Base-by-base conservation (phyloP, 1,140 invertebrate genomes). In the Drosophila saltans region DNA sequence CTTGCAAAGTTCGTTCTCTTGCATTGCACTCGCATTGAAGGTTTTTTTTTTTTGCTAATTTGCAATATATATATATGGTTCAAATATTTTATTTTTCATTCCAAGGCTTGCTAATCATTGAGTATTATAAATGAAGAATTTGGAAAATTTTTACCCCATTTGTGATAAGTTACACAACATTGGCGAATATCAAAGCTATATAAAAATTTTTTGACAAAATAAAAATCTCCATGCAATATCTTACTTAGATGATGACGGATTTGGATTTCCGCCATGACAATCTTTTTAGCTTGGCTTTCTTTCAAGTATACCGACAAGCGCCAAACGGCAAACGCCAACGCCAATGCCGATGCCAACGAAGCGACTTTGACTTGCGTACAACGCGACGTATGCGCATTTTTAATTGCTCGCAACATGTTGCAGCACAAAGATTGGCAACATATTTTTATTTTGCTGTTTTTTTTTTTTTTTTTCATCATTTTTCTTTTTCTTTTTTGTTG, bases 321-420 rank as follows among this genome's bases (percentile, higher is more conserved):
- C 66, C 76, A 52, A 48, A 28, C 62, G 33, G 56, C 21, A 30
- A n/a, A 16, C 68, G 62, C 67, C 63, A 64, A 24, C 58, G 60
- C 48, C 58, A 39, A 40, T 77, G 62, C 24, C 69, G 72, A 28
- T 61, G 62, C 58, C 70, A 61, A 74, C n/a, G 40, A 45, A 16
- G 61, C 61, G 61, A 33, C 61, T 59, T 39, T 52, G 55, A 30
- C 40, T 65, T 61, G 67, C 58, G 70, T 72, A 75, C 82, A 80
- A 89, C 78, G 71, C 78, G 80, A 75, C 84, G 84, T 89, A 89
- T 89, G 84, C 85, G 84, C 84, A 89, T 89, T 89, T 90, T 89
- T 89, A 89, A 89, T 89, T 89, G 84, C 84, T 69, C 70, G 33
- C 82, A 81, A 72, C 85, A 81, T 80, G 80, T 80, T 83, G 83